These are phyloP conservation scores for Hemibagrus wyckioides DNA, from an alignment of 2,113 vertebrate species.

Conservation along the genomic window DNA sequence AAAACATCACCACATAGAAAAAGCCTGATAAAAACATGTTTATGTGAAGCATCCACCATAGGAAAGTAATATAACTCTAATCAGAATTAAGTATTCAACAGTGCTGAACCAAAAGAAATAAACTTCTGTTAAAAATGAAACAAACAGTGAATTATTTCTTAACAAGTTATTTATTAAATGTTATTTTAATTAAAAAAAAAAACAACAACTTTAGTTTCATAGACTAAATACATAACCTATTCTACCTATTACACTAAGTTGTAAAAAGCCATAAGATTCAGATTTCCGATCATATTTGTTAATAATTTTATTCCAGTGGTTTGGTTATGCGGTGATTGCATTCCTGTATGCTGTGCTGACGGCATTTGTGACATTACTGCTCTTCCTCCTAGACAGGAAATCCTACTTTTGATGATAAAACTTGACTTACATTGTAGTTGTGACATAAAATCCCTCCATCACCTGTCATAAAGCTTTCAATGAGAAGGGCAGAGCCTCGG, in stretches of 20 bases:
- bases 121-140: background rate
- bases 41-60: background rate
- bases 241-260: background rate
- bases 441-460: constrained; percentile 56
- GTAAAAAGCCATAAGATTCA: background rate
- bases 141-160: background rate
- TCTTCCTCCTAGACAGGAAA: constrained; percentile 60
- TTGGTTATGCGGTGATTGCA: background rate
- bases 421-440: constrained; percentile 45
- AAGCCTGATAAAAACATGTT: background rate
- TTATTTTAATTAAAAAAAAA: background rate
- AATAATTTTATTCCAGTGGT: background rate
- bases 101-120: too few species aligned
- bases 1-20: background rate
- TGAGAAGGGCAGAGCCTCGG: background rate
- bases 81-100: too few species aligned
- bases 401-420: constrained; percentile 72
- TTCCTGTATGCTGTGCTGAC: background rate
- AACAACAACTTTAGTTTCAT: background rate
- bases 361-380: background rate
- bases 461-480: background rate
- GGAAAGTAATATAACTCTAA: background rate
- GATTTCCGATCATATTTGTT: background rate
- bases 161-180: too few species aligned
- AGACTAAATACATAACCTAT: constrained; percentile 10